A percentile compares a stretch with the other conserved stretches of the same genome.
Evolutionary conservation across 53 echinoderm and acorn worm species (phyloP).

Genomic region (Zoroaster sp.): DNA sequence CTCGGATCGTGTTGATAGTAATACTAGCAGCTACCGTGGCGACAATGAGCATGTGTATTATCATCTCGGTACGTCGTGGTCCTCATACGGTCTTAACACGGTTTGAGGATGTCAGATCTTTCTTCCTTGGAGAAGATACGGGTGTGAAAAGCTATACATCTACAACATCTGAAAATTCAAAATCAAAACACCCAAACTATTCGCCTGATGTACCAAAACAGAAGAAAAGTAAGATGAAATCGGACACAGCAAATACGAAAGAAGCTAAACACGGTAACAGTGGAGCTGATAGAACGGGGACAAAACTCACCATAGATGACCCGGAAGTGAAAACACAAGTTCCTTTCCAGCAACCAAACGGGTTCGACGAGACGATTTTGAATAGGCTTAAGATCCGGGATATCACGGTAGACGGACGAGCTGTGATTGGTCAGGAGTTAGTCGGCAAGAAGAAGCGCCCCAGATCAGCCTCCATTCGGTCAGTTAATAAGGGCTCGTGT

Average conservation of each 20-base stretch:
- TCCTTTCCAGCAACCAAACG: neutral
- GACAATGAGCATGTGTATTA: neutral
- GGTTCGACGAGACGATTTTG: conserved; percentile 1
- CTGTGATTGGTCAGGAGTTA: conserved; percentile 16
- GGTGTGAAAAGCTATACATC: neutral
- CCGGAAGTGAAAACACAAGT: neutral
- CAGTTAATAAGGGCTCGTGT: neutral
- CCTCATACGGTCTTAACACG: neutral
- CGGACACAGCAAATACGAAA: neutral
- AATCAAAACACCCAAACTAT: neutral
- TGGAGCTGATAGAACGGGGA: neutral
- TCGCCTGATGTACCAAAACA: neutral
- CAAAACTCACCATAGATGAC: neutral
- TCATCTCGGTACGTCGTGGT: neutral
- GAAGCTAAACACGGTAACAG: neutral
- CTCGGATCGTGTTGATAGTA: neutral
- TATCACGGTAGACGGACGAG: conserved; percentile 6
- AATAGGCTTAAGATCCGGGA: neutral
- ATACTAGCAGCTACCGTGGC: neutral
- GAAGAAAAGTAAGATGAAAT: neutral
- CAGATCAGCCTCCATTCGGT: conserved; percentile 11
- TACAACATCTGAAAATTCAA: neutral
- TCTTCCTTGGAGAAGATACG: neutral
- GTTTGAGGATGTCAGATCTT: neutral
- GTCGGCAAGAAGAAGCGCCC: conserved; percentile 14